phyloP scores from a whole-genome alignment of 2,113 vertebrate genomes.

The Calidris pugnax region DNA sequence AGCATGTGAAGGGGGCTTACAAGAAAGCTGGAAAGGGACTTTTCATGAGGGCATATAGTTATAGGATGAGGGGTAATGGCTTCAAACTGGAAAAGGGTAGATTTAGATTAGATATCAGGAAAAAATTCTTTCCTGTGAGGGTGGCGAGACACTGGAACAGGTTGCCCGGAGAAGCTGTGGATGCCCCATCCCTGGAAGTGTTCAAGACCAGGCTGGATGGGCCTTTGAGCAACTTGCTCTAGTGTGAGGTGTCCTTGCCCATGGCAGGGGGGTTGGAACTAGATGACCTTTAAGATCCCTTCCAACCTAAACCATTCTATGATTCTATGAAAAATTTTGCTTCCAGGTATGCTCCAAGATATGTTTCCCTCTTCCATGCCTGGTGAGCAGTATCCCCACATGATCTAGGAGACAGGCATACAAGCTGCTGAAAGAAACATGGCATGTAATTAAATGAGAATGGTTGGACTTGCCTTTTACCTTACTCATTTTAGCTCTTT shows the following conservation, averaged over 20 bases:
- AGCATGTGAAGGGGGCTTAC: too few relatives aligned
- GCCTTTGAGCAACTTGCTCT: neutral
- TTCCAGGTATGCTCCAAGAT: neutral
- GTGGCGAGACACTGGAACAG: neutral
- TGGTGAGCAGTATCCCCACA: neutral
- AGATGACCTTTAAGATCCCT: neutral
- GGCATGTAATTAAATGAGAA: neutral
- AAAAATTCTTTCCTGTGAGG: neutral
- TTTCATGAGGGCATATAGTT: neutral
- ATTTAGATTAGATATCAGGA: neutral
- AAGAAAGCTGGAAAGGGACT: neutral
- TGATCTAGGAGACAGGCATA: neutral
- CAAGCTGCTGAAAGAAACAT: neutral
- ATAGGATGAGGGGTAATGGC: neutral
- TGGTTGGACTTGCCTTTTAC: neutral
- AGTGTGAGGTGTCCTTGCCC: neutral
- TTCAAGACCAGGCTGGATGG: neutral
- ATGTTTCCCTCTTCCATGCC: neutral
- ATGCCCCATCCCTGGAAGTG: neutral
- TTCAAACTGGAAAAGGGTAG: neutral
- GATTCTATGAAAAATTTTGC: neutral
- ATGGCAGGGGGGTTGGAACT: neutral
- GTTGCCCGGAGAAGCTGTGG: neutral
- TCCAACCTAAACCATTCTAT: neutral
- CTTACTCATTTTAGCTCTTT: neutral